phyloP scores from a whole-genome alignment of 1,140 invertebrate genomes.

The Odontomachus brunneus region DNA sequence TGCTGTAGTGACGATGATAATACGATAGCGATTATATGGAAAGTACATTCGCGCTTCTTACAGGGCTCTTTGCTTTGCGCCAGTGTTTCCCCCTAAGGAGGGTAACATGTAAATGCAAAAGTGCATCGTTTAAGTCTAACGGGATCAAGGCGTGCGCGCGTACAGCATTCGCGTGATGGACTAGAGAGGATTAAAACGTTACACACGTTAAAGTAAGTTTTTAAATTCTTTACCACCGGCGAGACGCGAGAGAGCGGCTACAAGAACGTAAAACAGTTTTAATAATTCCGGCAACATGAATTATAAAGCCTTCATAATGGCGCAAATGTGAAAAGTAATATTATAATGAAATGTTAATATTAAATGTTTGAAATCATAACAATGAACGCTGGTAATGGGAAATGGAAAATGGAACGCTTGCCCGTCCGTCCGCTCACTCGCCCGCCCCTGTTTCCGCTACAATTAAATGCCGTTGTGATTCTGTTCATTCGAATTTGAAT shows the following conservation, averaged over 20 bases:
- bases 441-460: background rate
- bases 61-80: background rate
- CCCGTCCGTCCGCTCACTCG: background rate
- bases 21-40: slow-evolving; percentile 39
- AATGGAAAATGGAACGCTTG: slow-evolving; percentile 34
- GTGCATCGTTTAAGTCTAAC: slow-evolving; percentile 50
- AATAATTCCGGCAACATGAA: slow-evolving; percentile 21
- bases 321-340: slow-evolving; percentile 49
- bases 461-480: slow-evolving; percentile 1
- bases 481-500: background rate
- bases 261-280: slow-evolving; percentile 20
- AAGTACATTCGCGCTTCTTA: slow-evolving; percentile 17
- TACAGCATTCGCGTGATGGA: slow-evolving; percentile 9
- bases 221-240: slow-evolving; percentile 13
- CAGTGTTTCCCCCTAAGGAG: slow-evolving; percentile 36
- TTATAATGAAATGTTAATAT: slow-evolving; percentile 39
- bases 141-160: slow-evolving; percentile 6
- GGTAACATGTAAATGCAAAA: slow-evolving; percentile 55
- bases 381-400: slow-evolving; percentile 37
- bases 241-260: background rate
- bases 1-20: slow-evolving; percentile 11
- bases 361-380: slow-evolving; percentile 49
- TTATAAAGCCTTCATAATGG: slow-evolving; percentile 38
- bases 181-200: slow-evolving; percentile 32
- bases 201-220: slow-evolving; percentile 30